Evolutionary conservation across 2,113 vertebrate species (phyloP), one percentile per base, ranked within the genome.

Genomic region (Marmota monax): DNA sequence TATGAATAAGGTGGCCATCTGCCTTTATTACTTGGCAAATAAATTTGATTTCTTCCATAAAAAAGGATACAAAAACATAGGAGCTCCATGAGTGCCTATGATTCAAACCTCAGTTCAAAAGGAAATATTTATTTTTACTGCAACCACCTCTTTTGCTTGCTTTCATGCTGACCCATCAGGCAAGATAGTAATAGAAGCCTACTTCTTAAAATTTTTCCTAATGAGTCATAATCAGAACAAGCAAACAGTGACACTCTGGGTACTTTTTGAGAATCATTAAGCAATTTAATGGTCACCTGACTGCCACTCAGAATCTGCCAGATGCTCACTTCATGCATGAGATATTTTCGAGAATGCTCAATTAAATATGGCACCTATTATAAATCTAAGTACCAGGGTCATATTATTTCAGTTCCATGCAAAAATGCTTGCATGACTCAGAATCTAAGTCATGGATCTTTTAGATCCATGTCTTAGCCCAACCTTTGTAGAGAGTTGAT

Each of bases 11-110:
- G n/a, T 61, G 79, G 39, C 89, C 45, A 3, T 84, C 48, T 84
- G 42, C 17, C 92, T 92, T 88, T 76, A 37, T 85, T 58, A 70
- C 39, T 58, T 84, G 63, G 45, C 39, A 92, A 45, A 34, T 74
- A 32, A 94, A 73, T 69, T 72, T 92, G 12, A 85, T 67, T 87
- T 96, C 61, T 77, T 92, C 69, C 32, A 25, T 83, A n/a, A 92
- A 89, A 39, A n/a, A 63, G 32, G 69, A 56, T 53, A 88, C 45
- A 48, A 58, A 82, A 39, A 78, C 20, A 11, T 20, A 84, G 53
- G 37, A 73, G 32, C 67, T 90, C 45, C n/a, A 23, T 45, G 37
- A 58, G 56, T 69, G 13, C 61, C 73, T 77, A 0, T 76, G 73
- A 58, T 73, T 84, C 48, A 63, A 3, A 70, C 73, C 29, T 45